A percentile compares a stretch with the other conserved stretches of the same genome.
Conservation (phyloP, 2,888 invertebrate species). For the Cantharis rufa region DNA sequence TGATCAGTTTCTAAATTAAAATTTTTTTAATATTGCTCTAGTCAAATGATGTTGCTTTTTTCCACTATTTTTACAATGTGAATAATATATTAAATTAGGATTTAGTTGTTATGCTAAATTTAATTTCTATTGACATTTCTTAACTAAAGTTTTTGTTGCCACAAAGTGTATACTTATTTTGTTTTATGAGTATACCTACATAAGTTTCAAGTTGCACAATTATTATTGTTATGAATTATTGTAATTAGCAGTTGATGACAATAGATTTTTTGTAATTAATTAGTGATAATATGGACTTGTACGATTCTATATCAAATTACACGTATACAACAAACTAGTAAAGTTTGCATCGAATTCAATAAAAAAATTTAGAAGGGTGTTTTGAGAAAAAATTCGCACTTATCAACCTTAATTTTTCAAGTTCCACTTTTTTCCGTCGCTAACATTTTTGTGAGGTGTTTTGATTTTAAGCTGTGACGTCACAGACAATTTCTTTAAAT, state of each 20-base stretch:
- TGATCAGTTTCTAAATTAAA: not conserved
- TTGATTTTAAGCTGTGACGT: no score
- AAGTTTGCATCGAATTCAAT: no score
- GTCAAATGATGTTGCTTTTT: constrained; percentile 44
- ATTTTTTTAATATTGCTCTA: constrained; percentile 43
- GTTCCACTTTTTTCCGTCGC: no score
- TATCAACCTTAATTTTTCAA: no score
- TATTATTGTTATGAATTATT: constrained; percentile 35
- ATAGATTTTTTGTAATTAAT: constrained; percentile 49
- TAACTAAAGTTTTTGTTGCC: not conserved
- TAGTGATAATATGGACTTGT: constrained; percentile 44
- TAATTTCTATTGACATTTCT: not conserved
- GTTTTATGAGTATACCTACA: not conserved
- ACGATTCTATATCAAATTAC: constrained; percentile 28
- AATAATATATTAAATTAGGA: not conserved
- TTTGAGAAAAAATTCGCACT: no score
- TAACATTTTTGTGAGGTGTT: no score
- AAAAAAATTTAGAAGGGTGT: no score
- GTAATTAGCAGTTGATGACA: constrained; percentile 45
- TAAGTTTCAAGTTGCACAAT: not conserved
- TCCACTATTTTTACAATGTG: constrained; percentile 31
- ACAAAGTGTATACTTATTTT: not conserved
- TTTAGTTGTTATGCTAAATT: not conserved
- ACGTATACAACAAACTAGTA: no score
- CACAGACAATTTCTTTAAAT: no score